Evolutionary conservation across 2,888 invertebrate genomes (phyloP), one percentile per base, ranked within the genome.

Genomic region (Polymixis lichenea): DNA sequence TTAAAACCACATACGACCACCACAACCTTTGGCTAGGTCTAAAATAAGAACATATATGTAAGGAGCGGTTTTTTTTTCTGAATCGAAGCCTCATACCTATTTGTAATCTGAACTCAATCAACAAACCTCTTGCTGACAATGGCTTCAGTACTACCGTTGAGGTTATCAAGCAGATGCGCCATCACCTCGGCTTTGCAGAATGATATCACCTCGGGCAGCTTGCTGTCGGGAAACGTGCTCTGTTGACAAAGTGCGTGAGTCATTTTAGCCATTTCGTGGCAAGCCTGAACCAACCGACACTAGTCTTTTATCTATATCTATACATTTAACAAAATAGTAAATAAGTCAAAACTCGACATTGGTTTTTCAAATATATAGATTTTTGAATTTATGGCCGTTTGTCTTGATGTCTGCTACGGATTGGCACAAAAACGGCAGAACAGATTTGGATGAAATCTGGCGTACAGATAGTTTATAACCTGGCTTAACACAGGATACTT

Each of bases 131-230:
- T 94, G 43, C 76, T 89, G 38, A 92, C 80, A 61, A 90, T 84
- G 2, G 90, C 85, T 38, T 93, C 94, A 0, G 91, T 90, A 32
- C 90, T 91, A 0, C 92, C 94, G 0, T 89, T 88, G n/a, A 96
- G 90, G 66, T 92, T 98, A 72, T 98, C 98, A 70, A 97, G 94
- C n/a, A 98, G 96, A 86, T 98, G 98, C 46, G 97, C 96, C 49
- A 98, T 89, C 76, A 99, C 98, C 94, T 99, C 99, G 61, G 97
- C 96, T 91, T 98, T 98, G 92, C 99, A 99, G 95, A 98, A 98
- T 9, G 97, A 93, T 69, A 99, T 97, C 17, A 98, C 99, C 90
- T 98, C 98, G 4, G 97, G 97, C 69, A 98, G 95, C 94, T 99
- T 99, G 67, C 97, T 97, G 13, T 97, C 96, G 0, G 98, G 98